These are phyloP conservation scores for Gymnarchus niloticus DNA, from an alignment of 2,113 vertebrate genomes.

Conservation along the genomic window DNA sequence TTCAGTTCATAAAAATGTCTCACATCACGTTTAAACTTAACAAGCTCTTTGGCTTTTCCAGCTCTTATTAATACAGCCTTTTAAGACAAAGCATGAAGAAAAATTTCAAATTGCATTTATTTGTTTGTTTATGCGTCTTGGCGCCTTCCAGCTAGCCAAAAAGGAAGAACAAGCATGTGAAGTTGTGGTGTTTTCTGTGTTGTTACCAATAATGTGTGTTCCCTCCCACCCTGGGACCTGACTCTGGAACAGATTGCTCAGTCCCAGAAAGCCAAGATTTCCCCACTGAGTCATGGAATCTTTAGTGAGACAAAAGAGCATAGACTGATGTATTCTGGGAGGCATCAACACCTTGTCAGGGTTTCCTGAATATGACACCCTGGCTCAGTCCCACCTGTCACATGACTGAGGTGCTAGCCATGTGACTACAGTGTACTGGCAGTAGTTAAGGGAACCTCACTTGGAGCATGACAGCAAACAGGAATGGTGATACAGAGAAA, in stretches of 20 bases:
- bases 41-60: neutral
- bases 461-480: neutral
- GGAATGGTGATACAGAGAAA: too few species aligned
- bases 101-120: neutral
- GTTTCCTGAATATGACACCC: too few species aligned
- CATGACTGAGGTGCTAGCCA: neutral
- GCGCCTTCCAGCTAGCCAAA: neutral
- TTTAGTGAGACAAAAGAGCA: neutral
- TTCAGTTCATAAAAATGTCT: neutral
- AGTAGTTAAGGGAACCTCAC: neutral
- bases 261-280: neutral
- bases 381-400: too few species aligned
- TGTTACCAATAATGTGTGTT: neutral
- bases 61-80: too few species aligned
- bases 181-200: neutral
- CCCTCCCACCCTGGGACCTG: neutral
- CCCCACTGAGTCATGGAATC: neutral
- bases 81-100: neutral
- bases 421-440: too few species aligned
- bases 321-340: too few species aligned
- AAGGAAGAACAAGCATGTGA: too few species aligned
- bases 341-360: too few species aligned
- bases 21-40: neutral
- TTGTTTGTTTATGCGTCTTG: neutral
- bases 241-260: neutral